A percentile compares a stretch with the other conserved stretches of the same genome.
These are phyloP conservation scores for Pseudanteris insignis DNA, from an alignment of 2,888 invertebrate species.

Conservation along the genomic window DNA sequence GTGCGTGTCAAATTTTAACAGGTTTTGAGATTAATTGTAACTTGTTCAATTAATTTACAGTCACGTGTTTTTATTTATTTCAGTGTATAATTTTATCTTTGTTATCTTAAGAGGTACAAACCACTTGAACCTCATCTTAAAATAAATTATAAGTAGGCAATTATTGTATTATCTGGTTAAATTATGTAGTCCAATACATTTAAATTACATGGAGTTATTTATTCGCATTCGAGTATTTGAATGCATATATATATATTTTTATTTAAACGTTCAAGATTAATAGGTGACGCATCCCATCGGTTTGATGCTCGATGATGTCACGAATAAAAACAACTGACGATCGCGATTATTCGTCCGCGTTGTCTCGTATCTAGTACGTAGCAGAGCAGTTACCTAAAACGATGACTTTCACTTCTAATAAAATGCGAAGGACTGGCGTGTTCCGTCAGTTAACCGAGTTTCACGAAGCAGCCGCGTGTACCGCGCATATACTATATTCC, in stretches of 20 bases:
- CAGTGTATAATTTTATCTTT: too few relatives aligned
- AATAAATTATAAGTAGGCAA: too few relatives aligned
- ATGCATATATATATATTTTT: too few relatives aligned
- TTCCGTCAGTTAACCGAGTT: constrained; percentile 41
- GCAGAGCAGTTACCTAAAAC: constrained; percentile 53
- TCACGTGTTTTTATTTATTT: too few relatives aligned
- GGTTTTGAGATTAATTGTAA: too few relatives aligned
- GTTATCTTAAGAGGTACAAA: too few relatives aligned
- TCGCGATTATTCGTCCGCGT: constrained; percentile 30
- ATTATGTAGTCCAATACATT: neutral
- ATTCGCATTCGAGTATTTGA: neutral
- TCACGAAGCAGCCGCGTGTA: constrained; percentile 8
- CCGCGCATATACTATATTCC: constrained; percentile 6
- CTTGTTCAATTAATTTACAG: too few relatives aligned
- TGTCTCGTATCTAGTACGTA: constrained; percentile 35
- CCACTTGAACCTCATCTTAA: too few relatives aligned
- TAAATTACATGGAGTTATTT: neutral
- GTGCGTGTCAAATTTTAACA: too few relatives aligned
- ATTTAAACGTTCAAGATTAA: too few relatives aligned
- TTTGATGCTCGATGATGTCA: constrained; percentile 15
- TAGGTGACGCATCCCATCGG: neutral
- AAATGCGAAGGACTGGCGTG: constrained; percentile 57
- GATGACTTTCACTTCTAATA: constrained; percentile 62
- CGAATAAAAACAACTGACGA: constrained; percentile 12
- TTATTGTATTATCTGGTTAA: too few relatives aligned